Evolutionary conservation across 37 sponge, comb jelly and placozoan genomes (phyloP), one percentile per base, ranked within the genome.

Genomic region (Cliona cf. orientalis): DNA sequence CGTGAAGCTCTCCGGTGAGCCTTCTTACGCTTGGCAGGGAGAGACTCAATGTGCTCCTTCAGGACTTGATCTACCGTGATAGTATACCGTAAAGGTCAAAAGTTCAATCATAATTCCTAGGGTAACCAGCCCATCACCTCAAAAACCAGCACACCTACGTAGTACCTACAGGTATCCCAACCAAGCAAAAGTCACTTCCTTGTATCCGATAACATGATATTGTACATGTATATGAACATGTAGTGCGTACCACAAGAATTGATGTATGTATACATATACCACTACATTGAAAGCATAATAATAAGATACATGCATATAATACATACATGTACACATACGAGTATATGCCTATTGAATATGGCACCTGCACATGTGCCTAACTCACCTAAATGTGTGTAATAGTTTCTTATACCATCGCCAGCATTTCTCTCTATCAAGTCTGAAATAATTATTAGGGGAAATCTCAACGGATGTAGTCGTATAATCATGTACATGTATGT

Each of bases 371-470:
- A n/a, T n/a, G n/a, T n/a, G n/a, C n/a, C n/a, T n/a, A 28, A 42
- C 86, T 74, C 38, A 91, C 92, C 92, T 28, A 91, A 59, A 40
- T 87, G 86, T 28, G 62, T 69, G 57, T 82, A 91, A 57, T 91
- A 46, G 29, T 83, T 66, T 33, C 92, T 64, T 39, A 91, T 35
- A 17, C 87, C 92, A 86, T 91, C 92, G 4, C 87, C 92, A 68
- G 80, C 92, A 83, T 91, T 91, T 0, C 87, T 68, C 61, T 91
- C 92, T 49, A 91, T 91, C 40, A 91, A 75, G 74, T 78, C 92
- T 91, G 57, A 25, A 67, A 28, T 28, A 26, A n/a, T n/a, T n/a
- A n/a, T n/a, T n/a, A n/a, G n/a, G n/a, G n/a, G n/a, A n/a, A n/a
- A n/a, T n/a, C n/a, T n/a, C n/a, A n/a, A n/a, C n/a, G n/a, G n/a